These are phyloP conservation scores for Ptychodera flava DNA, from an alignment of 35 echinoderm and acorn worm species.

Conservation along the genomic window DNA sequence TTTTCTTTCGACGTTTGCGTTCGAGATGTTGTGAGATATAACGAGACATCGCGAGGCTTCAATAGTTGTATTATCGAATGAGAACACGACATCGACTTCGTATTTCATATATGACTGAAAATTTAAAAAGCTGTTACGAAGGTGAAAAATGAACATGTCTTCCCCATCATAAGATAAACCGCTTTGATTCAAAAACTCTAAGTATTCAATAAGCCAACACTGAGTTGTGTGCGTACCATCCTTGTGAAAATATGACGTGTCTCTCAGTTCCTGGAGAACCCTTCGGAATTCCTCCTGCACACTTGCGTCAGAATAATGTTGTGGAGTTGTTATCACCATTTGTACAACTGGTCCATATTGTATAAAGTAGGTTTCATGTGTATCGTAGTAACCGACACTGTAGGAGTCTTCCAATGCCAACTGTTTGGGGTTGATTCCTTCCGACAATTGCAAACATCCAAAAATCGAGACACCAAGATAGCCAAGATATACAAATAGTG, in stretches of 20 bases:
- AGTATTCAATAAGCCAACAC: conserved; percentile 45
- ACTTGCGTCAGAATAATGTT: conserved; percentile 18
- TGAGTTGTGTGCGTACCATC: conserved; percentile 5
- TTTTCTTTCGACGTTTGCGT: neutral
- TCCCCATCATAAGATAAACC: neutral
- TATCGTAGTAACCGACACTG: conserved; percentile 10
- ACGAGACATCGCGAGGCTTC: neutral
- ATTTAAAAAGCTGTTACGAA: conserved; percentile 19
- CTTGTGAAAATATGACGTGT: conserved; percentile 16
- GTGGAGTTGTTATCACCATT: conserved; percentile 9
- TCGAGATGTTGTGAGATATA: neutral
- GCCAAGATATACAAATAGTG: neutral
- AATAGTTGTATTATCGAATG: neutral
- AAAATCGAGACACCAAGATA: conserved; percentile 41
- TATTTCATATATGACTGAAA: conserved; percentile 21
- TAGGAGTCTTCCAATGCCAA: conserved; percentile 36
- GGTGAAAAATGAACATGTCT: neutral
- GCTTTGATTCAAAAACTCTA: conserved; percentile 9
- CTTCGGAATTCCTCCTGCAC: conserved; percentile 2
- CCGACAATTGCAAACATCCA: conserved; percentile 19
- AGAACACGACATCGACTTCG: conserved; percentile 27
- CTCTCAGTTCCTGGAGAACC: conserved; percentile 11
- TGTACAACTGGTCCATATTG: conserved; percentile 31
- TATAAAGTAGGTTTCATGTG: conserved; percentile 14
- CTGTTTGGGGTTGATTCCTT: conserved; percentile 27